phyloP scores from a whole-genome alignment of 1,140 invertebrate genomes.

The Ericerus pela region DNA sequence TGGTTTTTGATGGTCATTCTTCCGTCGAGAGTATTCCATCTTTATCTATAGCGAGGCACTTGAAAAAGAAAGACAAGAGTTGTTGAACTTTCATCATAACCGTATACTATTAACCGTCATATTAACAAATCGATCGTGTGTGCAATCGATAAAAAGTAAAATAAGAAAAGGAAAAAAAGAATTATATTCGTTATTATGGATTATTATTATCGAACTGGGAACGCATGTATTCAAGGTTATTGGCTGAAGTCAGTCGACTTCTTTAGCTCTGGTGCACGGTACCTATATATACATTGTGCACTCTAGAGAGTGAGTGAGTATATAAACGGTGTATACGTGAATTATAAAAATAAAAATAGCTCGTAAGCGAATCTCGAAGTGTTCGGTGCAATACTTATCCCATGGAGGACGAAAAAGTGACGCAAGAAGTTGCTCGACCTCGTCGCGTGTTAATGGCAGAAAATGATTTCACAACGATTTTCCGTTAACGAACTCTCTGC shows the following conservation, averaged over 20 bases:
- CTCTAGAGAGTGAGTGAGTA: no score
- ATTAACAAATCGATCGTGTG: not conserved
- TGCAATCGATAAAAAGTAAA: slow-evolving; percentile 4
- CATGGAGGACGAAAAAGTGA: slow-evolving; percentile 9
- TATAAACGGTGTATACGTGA: no score
- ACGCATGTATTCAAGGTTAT: slow-evolving; percentile 3
- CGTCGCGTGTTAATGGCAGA: slow-evolving; percentile 9
- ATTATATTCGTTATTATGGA: no score
- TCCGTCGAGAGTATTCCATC: no score
- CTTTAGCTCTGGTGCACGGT: no score
- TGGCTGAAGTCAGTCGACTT: slow-evolving; percentile 5
- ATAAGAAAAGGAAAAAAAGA: no score
- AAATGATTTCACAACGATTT: slow-evolving; percentile 5
- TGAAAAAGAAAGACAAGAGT: no score
- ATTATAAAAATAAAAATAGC: slow-evolving; percentile 4
- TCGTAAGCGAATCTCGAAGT: slow-evolving; percentile 3
- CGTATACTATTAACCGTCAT: no score
- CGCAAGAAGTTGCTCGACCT: slow-evolving; percentile 9
- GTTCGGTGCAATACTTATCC: slow-evolving; percentile 9
- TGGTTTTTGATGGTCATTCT: no score
- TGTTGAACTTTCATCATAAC: not conserved
- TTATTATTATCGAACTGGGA: slow-evolving; percentile 5
- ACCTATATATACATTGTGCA: no score
- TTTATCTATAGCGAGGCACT: no score
- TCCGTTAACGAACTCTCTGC: slow-evolving; percentile 7